Conservation (phyloP, 2,888 invertebrate genomes). For the Drosophila paramelanica region DNA sequence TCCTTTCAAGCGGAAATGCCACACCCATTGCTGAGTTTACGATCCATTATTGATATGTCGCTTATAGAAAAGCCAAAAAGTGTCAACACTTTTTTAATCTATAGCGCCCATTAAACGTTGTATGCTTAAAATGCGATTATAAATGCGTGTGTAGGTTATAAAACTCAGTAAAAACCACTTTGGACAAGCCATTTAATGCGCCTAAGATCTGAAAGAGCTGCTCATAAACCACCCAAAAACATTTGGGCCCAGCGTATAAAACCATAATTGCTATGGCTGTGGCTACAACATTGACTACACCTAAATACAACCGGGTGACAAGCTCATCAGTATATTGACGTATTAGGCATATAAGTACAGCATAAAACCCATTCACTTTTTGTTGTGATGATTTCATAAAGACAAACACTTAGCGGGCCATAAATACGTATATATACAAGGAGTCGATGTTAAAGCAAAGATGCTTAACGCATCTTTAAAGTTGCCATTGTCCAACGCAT, state of each 20-base stretch:
- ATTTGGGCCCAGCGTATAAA: conserved; percentile 52
- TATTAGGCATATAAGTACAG: conserved; percentile 55
- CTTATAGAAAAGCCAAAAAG: conserved; percentile 50
- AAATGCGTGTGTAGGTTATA: conserved; percentile 61
- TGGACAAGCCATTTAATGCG: conserved; percentile 9
- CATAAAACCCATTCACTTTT: conserved; percentile 80
- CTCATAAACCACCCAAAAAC: conserved; percentile 74
- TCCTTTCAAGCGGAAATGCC: conserved; percentile 70
- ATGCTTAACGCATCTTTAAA: conserved; percentile 69
- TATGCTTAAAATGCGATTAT: conserved; percentile 31
- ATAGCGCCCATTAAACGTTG: conserved; percentile 44
- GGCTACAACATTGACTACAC: conserved; percentile 5
- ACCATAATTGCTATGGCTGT: conserved; percentile 47
- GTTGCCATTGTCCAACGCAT: conserved; percentile 50
- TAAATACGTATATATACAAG: conserved; percentile 53
- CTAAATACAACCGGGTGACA: conserved; percentile 11
- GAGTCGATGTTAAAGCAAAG: conserved; percentile 54
- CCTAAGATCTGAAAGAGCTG: conserved; percentile 12
- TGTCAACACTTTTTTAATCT: conserved; percentile 71
- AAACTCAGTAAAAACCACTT: conserved; percentile 44
- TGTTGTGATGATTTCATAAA: conserved; percentile 64
- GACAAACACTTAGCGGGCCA: conserved; percentile 54
- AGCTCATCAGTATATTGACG: conserved; percentile 42
- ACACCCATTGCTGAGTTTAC: conserved; percentile 59
- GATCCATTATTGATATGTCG: conserved; percentile 71